A percentile compares a stretch with the other conserved stretches of the same genome.
Evolutionary conservation across 2,113 vertebrate genomes (phyloP).

Genomic region (Sminthopsis crassicaudata): DNA sequence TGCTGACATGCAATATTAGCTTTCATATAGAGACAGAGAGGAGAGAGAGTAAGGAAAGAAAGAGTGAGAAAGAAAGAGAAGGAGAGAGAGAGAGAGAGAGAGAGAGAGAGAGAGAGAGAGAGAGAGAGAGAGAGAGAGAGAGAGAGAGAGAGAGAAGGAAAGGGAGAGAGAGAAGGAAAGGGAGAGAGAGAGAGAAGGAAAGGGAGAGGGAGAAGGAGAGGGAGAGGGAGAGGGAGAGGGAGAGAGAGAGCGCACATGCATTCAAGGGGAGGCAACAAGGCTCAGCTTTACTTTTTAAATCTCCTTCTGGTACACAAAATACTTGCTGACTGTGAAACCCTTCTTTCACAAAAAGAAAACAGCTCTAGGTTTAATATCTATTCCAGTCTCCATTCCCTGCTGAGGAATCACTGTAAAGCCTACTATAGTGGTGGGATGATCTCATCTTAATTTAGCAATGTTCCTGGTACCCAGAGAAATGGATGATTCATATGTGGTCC

Average conservation of each 20-base stretch:
- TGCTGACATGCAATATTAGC: background rate
- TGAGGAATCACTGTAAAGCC: background rate
- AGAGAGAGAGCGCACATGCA: too few relatives aligned
- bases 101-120: too few relatives aligned
- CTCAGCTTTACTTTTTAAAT: background rate
- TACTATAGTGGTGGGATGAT: background rate
- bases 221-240: too few relatives aligned
- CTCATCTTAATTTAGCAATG: slow-evolving; percentile 3
- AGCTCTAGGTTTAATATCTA: background rate
- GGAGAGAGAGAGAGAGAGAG: too few relatives aligned
- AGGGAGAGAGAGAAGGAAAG: too few relatives aligned
- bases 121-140: too few relatives aligned
- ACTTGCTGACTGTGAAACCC: background rate
- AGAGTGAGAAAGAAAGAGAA: too few relatives aligned
- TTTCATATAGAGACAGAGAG: background rate
- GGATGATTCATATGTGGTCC: background rate
- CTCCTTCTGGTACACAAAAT: background rate
- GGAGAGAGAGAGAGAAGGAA: too few relatives aligned
- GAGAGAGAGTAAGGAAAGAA: too few relatives aligned
- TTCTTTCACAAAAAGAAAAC: background rate
- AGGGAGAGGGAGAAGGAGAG: too few relatives aligned
- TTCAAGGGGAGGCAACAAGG: too few relatives aligned
- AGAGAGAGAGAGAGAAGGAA: too few relatives aligned
- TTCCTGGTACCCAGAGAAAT: background rate
- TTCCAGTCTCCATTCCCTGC: slow-evolving; percentile 34